Base-by-base conservation (phyloP, 1,140 invertebrate genomes). In the Condylostylus longicornis region DNA sequence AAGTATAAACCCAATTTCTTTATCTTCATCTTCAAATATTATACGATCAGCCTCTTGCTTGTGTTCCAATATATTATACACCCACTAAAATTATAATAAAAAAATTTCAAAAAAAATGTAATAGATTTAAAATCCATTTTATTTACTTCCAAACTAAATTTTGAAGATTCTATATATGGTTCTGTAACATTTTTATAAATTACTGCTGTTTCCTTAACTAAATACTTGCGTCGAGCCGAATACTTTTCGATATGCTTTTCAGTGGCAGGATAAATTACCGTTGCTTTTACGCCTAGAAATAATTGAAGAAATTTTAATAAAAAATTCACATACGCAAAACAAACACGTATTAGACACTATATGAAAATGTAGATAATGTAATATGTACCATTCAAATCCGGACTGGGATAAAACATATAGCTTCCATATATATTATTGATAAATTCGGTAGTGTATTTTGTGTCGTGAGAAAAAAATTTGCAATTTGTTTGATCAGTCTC, bases 41-140 rank as follows among this genome's bases (percentile, higher is more conserved):
- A 98, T 79, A 45, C 81, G 72, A 18, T 96, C 91, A 4, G 65
- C 63, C 70, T 98, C 93, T 38, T 75, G 75, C 54, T 82, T 86
- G 45, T 91, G 86, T 27, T 90, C 79, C 8, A 98, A 58, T 44
- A 97, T 90, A 61, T 98, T 98, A 54, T 89, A 84, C 1, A 98
- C 79, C 94, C 93, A 98, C 82, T 95, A 58, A 2, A 42, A 40
- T 18, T 3, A 42, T 13, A 33, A 34, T 32, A 25, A 45, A 17
- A 37, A 7, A 35, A 37, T 21, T 39, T 21, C 1, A 40, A 42
- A 33, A 28, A 17, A 34, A 6, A 22, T 4, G 3, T 20, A 20
- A 18, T 23, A 13, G 8, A 19, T 12, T n/a, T 2, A 9, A 25
- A 40, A 20, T 23, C 2, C 5, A 33, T 20, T 27, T 15, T 40